These are phyloP conservation scores for Drosophila mauritiana DNA, from an alignment of 1,140 invertebrate species.

Conservation along the genomic window DNA sequence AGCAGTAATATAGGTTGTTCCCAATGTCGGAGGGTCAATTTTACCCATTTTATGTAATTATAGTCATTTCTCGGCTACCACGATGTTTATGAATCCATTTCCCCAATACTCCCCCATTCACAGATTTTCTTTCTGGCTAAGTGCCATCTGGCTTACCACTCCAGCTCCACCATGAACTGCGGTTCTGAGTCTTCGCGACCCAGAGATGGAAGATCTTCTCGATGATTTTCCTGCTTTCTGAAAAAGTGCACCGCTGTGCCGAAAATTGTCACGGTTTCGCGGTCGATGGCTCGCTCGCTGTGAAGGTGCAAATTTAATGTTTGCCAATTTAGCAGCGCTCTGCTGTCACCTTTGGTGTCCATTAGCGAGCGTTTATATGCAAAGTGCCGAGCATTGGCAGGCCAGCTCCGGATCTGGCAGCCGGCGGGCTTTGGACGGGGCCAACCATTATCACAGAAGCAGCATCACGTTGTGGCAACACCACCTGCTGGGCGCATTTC, in stretches of 20 bases:
- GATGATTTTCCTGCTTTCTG: conserved; percentile 61
- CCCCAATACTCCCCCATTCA: conserved; percentile 16
- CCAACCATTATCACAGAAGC: conserved; percentile 77
- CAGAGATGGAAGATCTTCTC: conserved; percentile 25
- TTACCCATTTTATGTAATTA: background rate
- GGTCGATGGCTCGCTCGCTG: conserved; percentile 47
- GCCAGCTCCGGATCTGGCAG: conserved; percentile 18
- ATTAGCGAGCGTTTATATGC: conserved; percentile 82
- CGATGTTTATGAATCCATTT: conserved; percentile 30
- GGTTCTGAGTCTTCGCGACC: conserved; percentile 24
- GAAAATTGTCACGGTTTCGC: conserved; percentile 78
- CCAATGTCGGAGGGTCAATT: background rate
- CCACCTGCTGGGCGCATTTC: conserved; percentile 73
- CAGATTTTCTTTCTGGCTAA: background rate
- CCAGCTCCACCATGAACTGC: conserved; percentile 3
- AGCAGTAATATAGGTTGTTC: no score
- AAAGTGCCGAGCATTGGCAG: conserved; percentile 71
- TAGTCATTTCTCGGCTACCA: background rate
- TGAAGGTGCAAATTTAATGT: conserved; percentile 83
- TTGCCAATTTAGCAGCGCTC: conserved; percentile 78
- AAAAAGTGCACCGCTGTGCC: conserved; percentile 80
- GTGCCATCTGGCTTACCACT: conserved; percentile 14
- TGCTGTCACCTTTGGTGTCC: conserved; percentile 82
- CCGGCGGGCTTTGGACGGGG: conserved; percentile 40
- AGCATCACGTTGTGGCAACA: conserved; percentile 72